A percentile compares a stretch with the other conserved stretches of the same genome.
Conservation (phyloP, 2,113 vertebrate genomes). For the Riparia riparia region DNA sequence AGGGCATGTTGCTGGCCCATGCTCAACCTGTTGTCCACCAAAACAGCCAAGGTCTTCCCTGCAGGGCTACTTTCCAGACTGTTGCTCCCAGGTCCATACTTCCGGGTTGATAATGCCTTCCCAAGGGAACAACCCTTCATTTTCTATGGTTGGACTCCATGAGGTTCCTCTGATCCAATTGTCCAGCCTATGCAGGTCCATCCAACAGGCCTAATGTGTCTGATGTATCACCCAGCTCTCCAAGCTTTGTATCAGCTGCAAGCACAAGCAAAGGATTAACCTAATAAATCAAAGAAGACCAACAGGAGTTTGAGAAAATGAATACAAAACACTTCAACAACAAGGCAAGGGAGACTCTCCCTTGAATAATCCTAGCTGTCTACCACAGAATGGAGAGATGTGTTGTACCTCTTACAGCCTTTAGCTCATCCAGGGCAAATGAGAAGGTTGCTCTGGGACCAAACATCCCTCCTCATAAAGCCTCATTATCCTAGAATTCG, state of each 20-base stretch:
- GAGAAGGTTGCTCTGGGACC: background rate
- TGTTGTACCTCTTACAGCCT: background rate
- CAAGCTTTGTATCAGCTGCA: background rate
- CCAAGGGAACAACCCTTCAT: background rate
- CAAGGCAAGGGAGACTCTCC: background rate
- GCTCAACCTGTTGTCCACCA: background rate
- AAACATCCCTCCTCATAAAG: background rate
- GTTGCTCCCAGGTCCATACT: accelerated
- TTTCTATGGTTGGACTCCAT: background rate
- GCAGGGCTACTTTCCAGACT: background rate
- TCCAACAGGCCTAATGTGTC: background rate
- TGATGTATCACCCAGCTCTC: background rate
- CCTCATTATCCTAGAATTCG: background rate
- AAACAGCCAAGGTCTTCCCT: background rate
- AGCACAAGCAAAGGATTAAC: background rate
- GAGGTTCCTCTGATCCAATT: background rate
- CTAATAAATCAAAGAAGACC: background rate
- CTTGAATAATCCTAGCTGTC: background rate
- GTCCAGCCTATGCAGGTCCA: background rate
- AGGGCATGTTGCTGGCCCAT: background rate
- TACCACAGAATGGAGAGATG: background rate
- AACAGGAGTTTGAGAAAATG: background rate
- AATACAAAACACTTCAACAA: background rate
- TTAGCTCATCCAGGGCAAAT: background rate
- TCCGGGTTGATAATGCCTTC: background rate